phyloP scores from a whole-genome alignment of 2,113 vertebrate species.

The Dascyllus trimaculatus region DNA sequence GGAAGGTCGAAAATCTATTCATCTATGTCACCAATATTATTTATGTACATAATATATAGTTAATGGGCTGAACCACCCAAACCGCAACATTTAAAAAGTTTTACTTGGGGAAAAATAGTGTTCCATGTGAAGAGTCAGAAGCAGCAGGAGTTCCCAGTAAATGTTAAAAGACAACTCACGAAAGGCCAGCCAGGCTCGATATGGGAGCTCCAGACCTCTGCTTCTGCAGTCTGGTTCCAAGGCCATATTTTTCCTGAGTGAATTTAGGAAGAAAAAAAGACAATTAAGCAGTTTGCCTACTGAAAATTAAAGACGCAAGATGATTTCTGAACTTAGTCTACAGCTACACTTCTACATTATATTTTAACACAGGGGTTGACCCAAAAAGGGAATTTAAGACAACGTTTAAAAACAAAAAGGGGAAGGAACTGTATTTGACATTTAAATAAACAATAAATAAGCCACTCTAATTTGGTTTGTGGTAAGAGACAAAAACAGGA shows the following conservation, averaged over 20 bases:
- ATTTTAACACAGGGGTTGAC: neutral
- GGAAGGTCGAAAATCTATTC: slow-evolving; percentile 29
- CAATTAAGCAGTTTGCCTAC: slow-evolving; percentile 13
- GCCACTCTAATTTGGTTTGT: neutral
- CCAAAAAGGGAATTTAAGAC: neutral
- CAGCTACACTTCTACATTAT: slow-evolving; percentile 25
- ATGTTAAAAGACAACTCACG: slow-evolving; percentile 87
- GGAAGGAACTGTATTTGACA: neutral
- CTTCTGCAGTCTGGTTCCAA: slow-evolving; percentile 95
- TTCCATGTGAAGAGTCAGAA: neutral
- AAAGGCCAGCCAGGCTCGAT: slow-evolving; percentile 92
- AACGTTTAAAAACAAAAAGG: slow-evolving; percentile 1
- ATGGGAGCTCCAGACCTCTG: slow-evolving; percentile 94
- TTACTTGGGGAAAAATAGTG: neutral
- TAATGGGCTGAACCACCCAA: neutral
- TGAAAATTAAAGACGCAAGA: slow-evolving; percentile 2
- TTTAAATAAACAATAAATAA: slow-evolving; percentile 36
- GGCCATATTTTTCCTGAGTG: slow-evolving; percentile 94
- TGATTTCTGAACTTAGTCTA: slow-evolving; percentile 14
- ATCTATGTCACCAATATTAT: slow-evolving; percentile 33
- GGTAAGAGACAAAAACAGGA: slow-evolving; percentile 37
- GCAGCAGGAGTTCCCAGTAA: neutral
- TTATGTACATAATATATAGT: neutral
- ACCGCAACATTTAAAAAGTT: slow-evolving; percentile 13
- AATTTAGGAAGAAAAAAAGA: slow-evolving; percentile 24